These are phyloP conservation scores for Anoura caudifer DNA, from an alignment of 2,113 vertebrate species.

Conservation along the genomic window DNA sequence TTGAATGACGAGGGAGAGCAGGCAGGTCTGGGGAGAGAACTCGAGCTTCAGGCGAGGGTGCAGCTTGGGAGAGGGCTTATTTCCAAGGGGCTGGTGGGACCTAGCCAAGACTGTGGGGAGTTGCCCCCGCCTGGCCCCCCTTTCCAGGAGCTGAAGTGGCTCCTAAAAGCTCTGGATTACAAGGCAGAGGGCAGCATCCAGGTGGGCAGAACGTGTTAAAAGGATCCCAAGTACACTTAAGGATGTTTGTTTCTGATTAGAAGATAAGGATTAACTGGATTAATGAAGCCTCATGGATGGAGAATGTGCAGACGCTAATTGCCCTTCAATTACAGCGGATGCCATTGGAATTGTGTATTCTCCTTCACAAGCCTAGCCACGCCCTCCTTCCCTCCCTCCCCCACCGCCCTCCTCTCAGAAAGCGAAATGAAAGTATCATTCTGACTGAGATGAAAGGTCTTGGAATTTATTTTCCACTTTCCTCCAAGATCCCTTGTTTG, in stretches of 20 bases:
- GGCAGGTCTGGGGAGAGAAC: background rate
- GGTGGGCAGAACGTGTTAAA: constrained; percentile 51
- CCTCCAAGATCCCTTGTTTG: constrained; percentile 65
- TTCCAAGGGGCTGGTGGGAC: background rate
- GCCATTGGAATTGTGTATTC: constrained; percentile 64
- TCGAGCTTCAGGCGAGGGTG: background rate
- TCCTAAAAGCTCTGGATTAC: constrained; percentile 31
- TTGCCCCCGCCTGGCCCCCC: no score
- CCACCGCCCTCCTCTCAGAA: background rate
- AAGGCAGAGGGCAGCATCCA: background rate
- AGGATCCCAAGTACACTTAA: constrained; percentile 37
- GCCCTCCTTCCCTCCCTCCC: background rate
- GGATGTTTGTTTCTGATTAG: constrained; percentile 56
- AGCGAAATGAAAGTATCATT: constrained; percentile 55
- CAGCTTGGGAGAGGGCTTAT: background rate
- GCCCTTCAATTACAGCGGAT: constrained; percentile 60
- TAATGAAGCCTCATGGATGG: constrained; percentile 49
- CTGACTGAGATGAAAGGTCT: constrained; percentile 57
- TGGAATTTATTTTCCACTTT: constrained; percentile 62
- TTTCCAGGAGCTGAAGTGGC: constrained; percentile 32
- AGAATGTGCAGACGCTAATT: constrained; percentile 63
- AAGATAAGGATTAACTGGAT: constrained; percentile 58
- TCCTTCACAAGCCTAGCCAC: background rate
- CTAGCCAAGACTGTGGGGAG: background rate
- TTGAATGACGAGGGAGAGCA: background rate